Base-by-base conservation (phyloP, 2,113 vertebrate genomes). In the Phrynosoma blainvillii region DNA sequence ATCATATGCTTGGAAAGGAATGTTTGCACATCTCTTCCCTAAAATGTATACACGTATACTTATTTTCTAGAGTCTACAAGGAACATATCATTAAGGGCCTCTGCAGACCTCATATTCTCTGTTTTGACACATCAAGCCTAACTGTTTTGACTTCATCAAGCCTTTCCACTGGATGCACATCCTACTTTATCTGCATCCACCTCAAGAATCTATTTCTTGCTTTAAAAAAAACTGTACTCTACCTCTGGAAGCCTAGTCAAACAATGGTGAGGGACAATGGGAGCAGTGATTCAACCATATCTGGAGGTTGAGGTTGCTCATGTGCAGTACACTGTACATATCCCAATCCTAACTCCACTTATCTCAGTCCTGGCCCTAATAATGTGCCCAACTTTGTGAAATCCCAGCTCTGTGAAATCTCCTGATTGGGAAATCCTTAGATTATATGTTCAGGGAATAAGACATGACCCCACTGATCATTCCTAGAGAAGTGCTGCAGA, bases 401-500 rank as follows among this genome's bases (percentile, higher is more conserved):
- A 36, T 36, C 36, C 20, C 30, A 65, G 13, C 10, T 81, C 56
- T 81, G n/a, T 32, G 54, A 32, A 8, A 36, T 40, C 6, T 65
- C 5, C 8, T 65, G 32, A 40, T 25, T 40, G 32, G 52, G 54
- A 79, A 4, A 59, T 52, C n/a, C 18, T 36, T 12, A 3, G n/a
- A 8, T 21, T 36, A 10, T 59, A 27, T n/a, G 11, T 65, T 18
- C 9, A 81, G 36, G 42, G 59, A 6, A 81, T 9, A 68, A 42
- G 32, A 4, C 62, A 70, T 7, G 65, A 47, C 23, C 40, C 5
- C 20, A 42, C 16, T 11, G 1, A 12, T 25, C 36, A 27, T 68
- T 40, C 13, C 6, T 20, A 12, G 59, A 20, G 18, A 42, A 56
- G 59, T 14, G 0, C 0, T 54, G 0, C 25, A 73, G 47, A 36